Conservation (phyloP, 2,888 invertebrate genomes). For the Oxystoma pomonae region DNA sequence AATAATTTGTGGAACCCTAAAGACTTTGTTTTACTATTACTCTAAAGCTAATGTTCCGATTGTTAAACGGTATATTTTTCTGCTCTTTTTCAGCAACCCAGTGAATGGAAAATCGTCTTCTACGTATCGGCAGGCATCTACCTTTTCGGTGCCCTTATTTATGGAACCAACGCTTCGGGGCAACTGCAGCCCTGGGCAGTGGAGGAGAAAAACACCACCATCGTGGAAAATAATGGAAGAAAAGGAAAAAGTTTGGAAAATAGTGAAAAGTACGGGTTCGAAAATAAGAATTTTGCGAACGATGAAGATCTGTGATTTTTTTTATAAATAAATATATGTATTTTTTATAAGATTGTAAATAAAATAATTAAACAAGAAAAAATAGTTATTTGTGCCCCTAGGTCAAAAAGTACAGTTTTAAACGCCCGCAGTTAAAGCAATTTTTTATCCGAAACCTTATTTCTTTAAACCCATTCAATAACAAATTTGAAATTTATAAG, state of each 20-base stretch:
- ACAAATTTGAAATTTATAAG: too few relatives aligned
- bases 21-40: not conserved
- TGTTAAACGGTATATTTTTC: not conserved
- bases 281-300: conserved; percentile 1
- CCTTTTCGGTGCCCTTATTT: conserved; percentile 77
- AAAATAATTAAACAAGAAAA: too few relatives aligned
- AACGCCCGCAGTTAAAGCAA: too few relatives aligned
- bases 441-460: too few relatives aligned
- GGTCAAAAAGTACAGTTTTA: too few relatives aligned
- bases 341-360: too few relatives aligned
- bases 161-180: conserved; percentile 76
- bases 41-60: not conserved
- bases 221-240: not conserved
- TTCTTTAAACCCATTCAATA: too few relatives aligned
- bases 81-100: conserved; percentile 16
- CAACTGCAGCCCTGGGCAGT: conserved; percentile 64
- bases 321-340: too few relatives aligned
- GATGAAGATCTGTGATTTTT: not conserved
- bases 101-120: conserved; percentile 80
- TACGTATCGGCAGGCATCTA: conserved; percentile 82
- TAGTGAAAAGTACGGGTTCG: conserved; percentile 1
- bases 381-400: too few relatives aligned
- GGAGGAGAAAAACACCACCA: not conserved
- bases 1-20: not conserved
- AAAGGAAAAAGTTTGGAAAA: conserved; percentile 16